Base-by-base conservation (phyloP, 1,140 invertebrate genomes). In the Drosophila melanica region DNA sequence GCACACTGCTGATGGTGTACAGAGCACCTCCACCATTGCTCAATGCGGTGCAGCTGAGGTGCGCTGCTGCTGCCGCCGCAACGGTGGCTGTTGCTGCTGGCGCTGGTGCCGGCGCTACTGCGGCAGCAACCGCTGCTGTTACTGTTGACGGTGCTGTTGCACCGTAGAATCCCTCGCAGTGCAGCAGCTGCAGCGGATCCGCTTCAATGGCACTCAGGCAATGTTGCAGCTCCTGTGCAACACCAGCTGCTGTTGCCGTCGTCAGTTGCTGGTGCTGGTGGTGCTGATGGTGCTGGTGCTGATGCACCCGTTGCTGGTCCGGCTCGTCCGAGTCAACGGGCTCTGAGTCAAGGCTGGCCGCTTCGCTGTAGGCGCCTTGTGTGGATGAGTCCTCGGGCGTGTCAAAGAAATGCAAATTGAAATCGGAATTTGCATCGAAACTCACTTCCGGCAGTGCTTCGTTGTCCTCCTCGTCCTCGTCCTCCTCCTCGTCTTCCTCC, bases 401-500 rank as follows among this genome's bases (percentile, higher is more conserved):
- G 92, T 96, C 95, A 92, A 96, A 96, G 93, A 96, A 96, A 92
- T 95, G 94, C 81, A 96, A 93, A 93, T 96, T 96, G 90, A 96
- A 96, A 90, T 96, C 95, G 57, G 94, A 94, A 90, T 95, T 95
- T 79, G 95, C 95, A 92, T 95, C 95, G 90, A 96, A 96, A 72
- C 94, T 93, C 75, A 95, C 95, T 92, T 95, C 94, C 66, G 95
- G 94, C 71, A 94, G 93, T 59, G 94, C 66, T 30, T 59, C 68
- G 50, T 53, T 37, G 23, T 59, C 33, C 12, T 81, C 67, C 33
- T 50, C 62, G 11, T 73, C 58, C 6, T 45, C 57, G 11, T 47
- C 23, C 11, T 62, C 73, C 18, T 39, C 27, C 20, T 58, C 67
- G 0, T 79, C 72, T n/a, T 39, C 41, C 3, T 72, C 63, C 2